These are phyloP conservation scores for Hemitrygon akajei DNA, from an alignment of 2,797 vertebrate species.

Conservation along the genomic window DNA sequence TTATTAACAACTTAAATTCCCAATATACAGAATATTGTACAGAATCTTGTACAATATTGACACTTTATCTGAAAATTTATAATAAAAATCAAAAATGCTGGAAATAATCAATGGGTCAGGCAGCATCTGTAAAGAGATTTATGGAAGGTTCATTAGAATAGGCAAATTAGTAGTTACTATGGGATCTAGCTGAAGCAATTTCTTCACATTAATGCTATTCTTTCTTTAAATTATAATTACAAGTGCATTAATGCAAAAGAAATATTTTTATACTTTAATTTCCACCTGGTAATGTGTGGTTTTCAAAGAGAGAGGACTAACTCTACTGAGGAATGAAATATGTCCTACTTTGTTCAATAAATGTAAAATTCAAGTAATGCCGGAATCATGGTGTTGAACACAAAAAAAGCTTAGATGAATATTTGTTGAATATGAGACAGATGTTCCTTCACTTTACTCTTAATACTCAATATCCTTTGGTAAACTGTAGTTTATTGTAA, in stretches of 20 bases:
- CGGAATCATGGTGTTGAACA: background rate
- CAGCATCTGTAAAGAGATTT: too few species aligned
- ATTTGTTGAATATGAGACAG: background rate
- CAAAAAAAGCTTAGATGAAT: background rate
- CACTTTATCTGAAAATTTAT: background rate
- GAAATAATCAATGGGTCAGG: too few species aligned
- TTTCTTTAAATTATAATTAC: background rate
- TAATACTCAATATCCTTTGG: conserved; percentile 16
- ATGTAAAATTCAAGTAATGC: background rate
- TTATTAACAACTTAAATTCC: background rate
- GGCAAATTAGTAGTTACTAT: background rate
- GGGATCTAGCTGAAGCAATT: background rate
- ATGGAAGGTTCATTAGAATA: too few species aligned
- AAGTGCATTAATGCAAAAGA: background rate
- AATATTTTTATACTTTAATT: background rate
- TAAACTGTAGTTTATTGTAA: conserved; percentile 26
- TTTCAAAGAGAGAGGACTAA: background rate
- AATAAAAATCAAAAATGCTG: too few species aligned
- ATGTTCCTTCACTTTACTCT: conserved; percentile 22
- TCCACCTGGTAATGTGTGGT: background rate
- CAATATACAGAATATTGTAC: background rate
- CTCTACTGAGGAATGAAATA: background rate
- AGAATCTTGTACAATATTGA: background rate
- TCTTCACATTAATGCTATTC: background rate
- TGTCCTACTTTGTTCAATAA: background rate